phyloP scores from a whole-genome alignment of 2,888 invertebrate species.

The Tipula helvola region DNA sequence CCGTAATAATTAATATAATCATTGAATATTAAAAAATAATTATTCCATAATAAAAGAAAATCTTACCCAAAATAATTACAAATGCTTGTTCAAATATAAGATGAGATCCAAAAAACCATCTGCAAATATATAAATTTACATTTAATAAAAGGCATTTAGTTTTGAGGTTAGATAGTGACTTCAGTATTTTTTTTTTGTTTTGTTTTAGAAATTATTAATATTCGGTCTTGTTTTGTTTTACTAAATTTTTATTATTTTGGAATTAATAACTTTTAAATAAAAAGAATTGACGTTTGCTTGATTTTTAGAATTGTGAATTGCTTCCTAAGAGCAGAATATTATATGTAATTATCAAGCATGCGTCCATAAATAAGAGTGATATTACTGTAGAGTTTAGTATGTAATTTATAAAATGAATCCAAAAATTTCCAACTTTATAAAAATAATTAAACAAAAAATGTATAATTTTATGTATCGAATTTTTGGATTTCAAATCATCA shows the following conservation, averaged over 20 bases:
- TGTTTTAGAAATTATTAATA: neutral
- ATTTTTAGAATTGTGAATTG: neutral
- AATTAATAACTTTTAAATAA: neutral
- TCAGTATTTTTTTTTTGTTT: neutral
- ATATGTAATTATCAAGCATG: neutral
- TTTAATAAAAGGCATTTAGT: neutral
- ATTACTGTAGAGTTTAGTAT: neutral
- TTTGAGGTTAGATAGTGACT: neutral
- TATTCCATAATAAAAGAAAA: neutral
- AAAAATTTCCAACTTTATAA: neutral
- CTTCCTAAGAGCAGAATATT: neutral
- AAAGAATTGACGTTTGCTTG: neutral
- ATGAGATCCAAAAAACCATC: neutral
- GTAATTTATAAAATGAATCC: neutral
- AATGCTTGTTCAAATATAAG: neutral
- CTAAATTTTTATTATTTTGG: neutral
- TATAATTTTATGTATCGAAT: neutral
- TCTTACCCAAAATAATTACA: neutral
- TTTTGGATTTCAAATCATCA: neutral
- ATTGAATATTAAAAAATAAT: slow-evolving; percentile 14
- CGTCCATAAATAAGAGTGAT: neutral
- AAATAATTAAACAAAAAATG: neutral
- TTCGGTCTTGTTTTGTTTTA: neutral
- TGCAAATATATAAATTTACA: neutral
- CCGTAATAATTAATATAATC: slow-evolving; percentile 19